Evolutionary conservation across 1,140 invertebrate genomes (phyloP).

Genomic region (Drosophila nannoptera): DNA sequence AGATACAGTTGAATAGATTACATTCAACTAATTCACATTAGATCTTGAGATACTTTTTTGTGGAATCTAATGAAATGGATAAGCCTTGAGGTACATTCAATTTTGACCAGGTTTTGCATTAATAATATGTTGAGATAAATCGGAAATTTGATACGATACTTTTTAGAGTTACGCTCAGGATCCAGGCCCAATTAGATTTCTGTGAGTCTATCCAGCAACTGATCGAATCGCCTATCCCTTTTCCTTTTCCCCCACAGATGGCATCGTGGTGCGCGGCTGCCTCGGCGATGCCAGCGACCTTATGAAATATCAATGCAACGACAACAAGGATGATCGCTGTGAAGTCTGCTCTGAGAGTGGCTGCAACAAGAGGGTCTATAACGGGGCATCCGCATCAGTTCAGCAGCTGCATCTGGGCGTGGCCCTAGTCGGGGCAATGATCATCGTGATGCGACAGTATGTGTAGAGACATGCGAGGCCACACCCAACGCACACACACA

Average conservation of each 20-base stretch:
- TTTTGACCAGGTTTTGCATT: too few relatives aligned
- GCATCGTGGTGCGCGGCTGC: constrained; percentile 49
- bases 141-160: too few relatives aligned
- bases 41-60: too few relatives aligned
- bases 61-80: too few relatives aligned
- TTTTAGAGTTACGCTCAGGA: too few relatives aligned
- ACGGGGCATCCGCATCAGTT: background rate
- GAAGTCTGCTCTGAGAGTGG: background rate
- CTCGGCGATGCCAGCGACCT: constrained; percentile 18
- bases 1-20: too few relatives aligned
- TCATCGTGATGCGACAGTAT: background rate
- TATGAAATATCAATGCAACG: constrained; percentile 24
- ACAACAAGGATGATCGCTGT: constrained; percentile 14
- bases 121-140: too few relatives aligned
- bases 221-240: background rate
- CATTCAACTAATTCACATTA: too few relatives aligned
- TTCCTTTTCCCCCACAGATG: constrained; percentile 31
- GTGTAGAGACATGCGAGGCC: background rate
- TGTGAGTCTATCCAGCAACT: background rate
- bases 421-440: constrained; percentile 5
- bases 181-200: background rate
- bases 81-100: too few relatives aligned
- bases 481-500: too few relatives aligned
- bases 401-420: constrained; percentile 15
- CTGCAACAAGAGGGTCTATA: constrained; percentile 19